phyloP scores from a whole-genome alignment of 2,113 vertebrate species.

The Macroglossus sobrinus region DNA sequence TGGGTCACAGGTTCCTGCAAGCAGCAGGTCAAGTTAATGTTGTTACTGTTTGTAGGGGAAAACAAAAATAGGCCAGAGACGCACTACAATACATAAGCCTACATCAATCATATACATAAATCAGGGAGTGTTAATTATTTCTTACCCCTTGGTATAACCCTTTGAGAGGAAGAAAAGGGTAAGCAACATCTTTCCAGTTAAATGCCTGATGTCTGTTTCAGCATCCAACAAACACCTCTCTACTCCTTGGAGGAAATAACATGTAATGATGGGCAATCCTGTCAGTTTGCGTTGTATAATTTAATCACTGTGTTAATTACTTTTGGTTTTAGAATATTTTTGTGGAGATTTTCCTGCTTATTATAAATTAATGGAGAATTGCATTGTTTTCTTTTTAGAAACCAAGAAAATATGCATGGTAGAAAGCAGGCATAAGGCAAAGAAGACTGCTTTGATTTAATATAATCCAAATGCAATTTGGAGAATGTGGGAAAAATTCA shows the following conservation, averaged over 20 bases:
- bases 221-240: not conserved
- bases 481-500: not conserved
- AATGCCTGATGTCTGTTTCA: not conserved
- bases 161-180: not conserved
- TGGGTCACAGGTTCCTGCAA: not conserved
- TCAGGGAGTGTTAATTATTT: not conserved
- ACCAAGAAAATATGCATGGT: not conserved
- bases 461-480: not conserved
- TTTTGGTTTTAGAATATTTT: not conserved
- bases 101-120: not conserved
- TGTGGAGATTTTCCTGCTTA: not conserved
- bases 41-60: not conserved
- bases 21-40: not conserved
- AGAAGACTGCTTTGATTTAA: not conserved
- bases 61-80: not conserved
- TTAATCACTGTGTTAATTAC: conserved; percentile 6
- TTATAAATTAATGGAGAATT: conserved; percentile 29
- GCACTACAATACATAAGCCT: not conserved
- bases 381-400: not conserved
- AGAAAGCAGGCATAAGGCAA: not conserved
- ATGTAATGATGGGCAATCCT: not conserved
- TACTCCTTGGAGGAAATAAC: not conserved
- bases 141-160: not conserved
- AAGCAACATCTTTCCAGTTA: not conserved
- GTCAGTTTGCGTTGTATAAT: not conserved